phyloP scores from a whole-genome alignment of 2,113 vertebrate genomes.

The Campylomormyrus tamandua region DNA sequence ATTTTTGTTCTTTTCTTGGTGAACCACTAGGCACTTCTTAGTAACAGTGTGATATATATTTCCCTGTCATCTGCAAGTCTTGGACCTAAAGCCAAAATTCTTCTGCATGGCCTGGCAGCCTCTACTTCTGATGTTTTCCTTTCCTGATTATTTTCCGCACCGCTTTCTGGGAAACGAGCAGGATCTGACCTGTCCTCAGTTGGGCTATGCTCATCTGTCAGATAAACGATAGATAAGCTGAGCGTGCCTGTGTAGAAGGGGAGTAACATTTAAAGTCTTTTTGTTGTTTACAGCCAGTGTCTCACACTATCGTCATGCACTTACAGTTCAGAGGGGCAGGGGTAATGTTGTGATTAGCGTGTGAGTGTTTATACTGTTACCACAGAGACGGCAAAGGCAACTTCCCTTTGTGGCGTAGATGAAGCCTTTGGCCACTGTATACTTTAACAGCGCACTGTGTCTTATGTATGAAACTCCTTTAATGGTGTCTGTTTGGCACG shows the following conservation, averaged over 20 bases:
- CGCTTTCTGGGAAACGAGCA: neutral
- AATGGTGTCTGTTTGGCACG: neutral
- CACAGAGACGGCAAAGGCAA: constrained; percentile 6
- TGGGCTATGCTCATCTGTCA: too few species aligned
- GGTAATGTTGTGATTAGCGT: neutral
- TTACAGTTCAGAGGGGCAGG: neutral
- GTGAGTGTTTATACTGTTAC: constrained; percentile 18
- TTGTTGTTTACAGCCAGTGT: neutral
- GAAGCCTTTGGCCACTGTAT: neutral
- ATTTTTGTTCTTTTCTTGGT: neutral
- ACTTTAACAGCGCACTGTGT: neutral
- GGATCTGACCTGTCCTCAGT: neutral
- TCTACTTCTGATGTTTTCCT: neutral
- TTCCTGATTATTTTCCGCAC: neutral
- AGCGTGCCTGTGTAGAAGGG: neutral
- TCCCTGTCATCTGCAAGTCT: neutral
- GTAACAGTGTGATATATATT: neutral
- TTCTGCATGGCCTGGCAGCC: neutral
- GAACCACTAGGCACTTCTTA: neutral
- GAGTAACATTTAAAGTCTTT: neutral
- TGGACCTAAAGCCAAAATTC: neutral
- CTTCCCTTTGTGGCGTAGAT: neutral
- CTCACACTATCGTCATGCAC: neutral
- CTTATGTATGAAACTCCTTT: neutral
- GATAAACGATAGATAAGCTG: neutral